A percentile compares a stretch with the other conserved stretches of the same genome.
These are phyloP conservation scores for Poeciliopsis turneri DNA, from an alignment of 2,797 vertebrate species.

Conservation along the genomic window DNA sequence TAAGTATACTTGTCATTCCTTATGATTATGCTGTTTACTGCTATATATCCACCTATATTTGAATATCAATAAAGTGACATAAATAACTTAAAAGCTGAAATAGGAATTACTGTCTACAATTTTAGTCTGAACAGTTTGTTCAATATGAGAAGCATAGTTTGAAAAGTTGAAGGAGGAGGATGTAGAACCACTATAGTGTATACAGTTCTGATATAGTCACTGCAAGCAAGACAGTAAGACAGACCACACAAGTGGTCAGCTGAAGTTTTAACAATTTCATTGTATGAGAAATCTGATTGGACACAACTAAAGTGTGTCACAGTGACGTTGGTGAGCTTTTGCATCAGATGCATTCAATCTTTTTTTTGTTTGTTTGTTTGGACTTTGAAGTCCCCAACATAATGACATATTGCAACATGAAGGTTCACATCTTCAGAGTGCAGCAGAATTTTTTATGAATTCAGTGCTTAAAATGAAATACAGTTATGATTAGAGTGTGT, in stretches of 20 bases:
- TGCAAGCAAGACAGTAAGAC: background rate
- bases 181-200: background rate
- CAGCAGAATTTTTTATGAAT: background rate
- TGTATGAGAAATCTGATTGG: background rate
- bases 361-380: background rate
- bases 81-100: background rate
- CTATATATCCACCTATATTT: background rate
- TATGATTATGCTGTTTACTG: background rate
- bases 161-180: background rate
- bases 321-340: background rate
- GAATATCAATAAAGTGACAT: background rate
- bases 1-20: background rate
- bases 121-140: background rate
- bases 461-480: background rate
- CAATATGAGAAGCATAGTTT: background rate
- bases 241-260: background rate
- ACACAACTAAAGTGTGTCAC: background rate
- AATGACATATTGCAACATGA: background rate
- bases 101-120: background rate
- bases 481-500: background rate
- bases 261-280: background rate
- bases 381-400: background rate
- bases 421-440: background rate
- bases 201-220: background rate
- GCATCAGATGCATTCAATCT: background rate